A percentile compares a stretch with the other conserved stretches of the same genome.
phyloP scores from a whole-genome alignment of 2,888 invertebrate species.

The Hipparchia semele region DNA sequence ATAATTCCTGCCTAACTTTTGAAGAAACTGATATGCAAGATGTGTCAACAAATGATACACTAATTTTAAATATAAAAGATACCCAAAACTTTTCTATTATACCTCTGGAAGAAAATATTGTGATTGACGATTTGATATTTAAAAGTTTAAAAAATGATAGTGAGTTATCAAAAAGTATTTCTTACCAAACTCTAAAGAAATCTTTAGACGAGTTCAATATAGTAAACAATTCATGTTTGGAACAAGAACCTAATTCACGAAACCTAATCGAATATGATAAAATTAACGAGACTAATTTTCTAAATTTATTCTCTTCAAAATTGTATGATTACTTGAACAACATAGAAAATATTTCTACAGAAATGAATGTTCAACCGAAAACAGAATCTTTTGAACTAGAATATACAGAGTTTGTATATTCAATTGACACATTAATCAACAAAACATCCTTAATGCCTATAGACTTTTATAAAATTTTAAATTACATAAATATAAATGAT shows the following conservation, averaged over 20 bases:
- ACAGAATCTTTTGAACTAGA: not conserved
- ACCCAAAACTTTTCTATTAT: not conserved
- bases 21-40: not conserved
- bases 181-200: not conserved
- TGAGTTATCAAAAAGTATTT: not conserved
- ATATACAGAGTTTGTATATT: not conserved
- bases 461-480: not conserved
- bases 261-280: not conserved
- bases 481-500: not conserved
- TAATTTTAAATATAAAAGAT: not conserved
- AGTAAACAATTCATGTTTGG: not conserved
- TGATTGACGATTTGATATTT: not conserved
- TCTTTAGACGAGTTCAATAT: not conserved
- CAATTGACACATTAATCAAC: not conserved
- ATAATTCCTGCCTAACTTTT: not conserved
- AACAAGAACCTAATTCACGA: not conserved
- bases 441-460: not conserved
- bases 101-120: not conserved
- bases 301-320: not conserved
- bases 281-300: not conserved
- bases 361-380: not conserved
- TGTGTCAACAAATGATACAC: not conserved
- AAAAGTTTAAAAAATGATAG: constrained; percentile 1
- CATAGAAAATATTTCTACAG: not conserved
- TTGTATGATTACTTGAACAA: not conserved